These are phyloP conservation scores for Muscicapa adusta DNA, from an alignment of 2,113 vertebrate species.

Conservation along the genomic window DNA sequence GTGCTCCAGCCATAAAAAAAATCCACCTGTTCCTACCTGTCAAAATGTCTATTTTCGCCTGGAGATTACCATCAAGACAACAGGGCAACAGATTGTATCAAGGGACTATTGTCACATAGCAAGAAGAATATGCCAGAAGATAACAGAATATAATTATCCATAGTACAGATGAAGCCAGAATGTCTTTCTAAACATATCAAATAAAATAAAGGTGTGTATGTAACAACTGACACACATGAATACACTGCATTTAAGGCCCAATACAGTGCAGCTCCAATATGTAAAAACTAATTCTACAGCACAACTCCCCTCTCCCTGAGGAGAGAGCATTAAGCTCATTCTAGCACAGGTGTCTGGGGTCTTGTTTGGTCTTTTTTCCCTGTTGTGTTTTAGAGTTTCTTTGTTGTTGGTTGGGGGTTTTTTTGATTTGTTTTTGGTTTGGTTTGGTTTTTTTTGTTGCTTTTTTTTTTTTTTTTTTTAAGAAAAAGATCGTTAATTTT, in stretches of 20 bases:
- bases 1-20: background rate
- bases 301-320: background rate
- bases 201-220: background rate
- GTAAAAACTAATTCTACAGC: background rate
- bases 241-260: background rate
- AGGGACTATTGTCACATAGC: background rate
- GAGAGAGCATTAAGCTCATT: background rate
- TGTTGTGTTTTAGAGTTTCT: background rate
- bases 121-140: background rate
- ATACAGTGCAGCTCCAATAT: background rate
- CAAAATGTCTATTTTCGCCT: background rate
- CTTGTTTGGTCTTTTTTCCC: background rate
- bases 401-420: background rate
- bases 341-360: background rate
- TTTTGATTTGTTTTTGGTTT: background rate
- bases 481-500: background rate
- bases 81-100: background rate
- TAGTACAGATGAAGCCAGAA: background rate
- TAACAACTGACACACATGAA: background rate
- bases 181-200: background rate
- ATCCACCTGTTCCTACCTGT: background rate
- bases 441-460: too few relatives aligned
- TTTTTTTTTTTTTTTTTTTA: background rate
- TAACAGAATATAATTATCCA: background rate
- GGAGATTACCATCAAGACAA: background rate